Evolutionary conservation across 30 jellyfish, hydroid and myxozoan genomes (phyloP).

Genomic region (Chironex yamaguchii): DNA sequence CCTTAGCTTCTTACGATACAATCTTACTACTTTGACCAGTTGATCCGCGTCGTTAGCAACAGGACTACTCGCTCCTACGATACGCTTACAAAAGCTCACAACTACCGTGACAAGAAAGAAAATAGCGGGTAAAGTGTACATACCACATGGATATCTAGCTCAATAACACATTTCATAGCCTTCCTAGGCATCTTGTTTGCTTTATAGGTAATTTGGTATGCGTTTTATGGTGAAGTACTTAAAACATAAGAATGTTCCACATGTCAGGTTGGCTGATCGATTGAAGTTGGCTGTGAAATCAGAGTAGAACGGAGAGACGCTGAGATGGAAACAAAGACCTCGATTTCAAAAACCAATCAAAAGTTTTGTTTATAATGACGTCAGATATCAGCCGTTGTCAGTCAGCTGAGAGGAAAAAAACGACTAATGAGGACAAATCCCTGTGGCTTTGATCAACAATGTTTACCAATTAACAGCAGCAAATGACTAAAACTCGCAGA

Average conservation of each 20-base stretch:
- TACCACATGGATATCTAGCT: constrained; percentile 92
- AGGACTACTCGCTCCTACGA: background rate
- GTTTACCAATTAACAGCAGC: too few species aligned
- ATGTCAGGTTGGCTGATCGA: too few species aligned
- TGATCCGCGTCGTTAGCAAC: constrained; percentile 91
- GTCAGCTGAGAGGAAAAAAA: constrained; percentile 4
- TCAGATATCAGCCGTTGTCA: background rate
- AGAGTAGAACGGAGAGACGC: background rate
- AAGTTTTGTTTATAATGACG: background rate
- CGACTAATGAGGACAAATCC: too few species aligned
- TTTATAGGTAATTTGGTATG: background rate
- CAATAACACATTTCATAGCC: constrained; percentile 95
- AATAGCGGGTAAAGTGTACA: constrained; percentile 7
- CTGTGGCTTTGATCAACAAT: too few species aligned
- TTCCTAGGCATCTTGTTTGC: constrained; percentile 86
- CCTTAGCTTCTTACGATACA: too few species aligned
- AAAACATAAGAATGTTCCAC: too few species aligned
- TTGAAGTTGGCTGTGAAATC: background rate
- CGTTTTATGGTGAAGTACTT: background rate
- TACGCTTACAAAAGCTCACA: background rate
- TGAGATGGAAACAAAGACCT: background rate
- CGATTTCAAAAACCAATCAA: background rate
- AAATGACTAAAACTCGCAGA: too few species aligned
- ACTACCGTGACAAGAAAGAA: background rate
- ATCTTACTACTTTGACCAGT: too few species aligned